Conservation (phyloP, 2,888 invertebrate species). For the Acronicta leporina region DNA sequence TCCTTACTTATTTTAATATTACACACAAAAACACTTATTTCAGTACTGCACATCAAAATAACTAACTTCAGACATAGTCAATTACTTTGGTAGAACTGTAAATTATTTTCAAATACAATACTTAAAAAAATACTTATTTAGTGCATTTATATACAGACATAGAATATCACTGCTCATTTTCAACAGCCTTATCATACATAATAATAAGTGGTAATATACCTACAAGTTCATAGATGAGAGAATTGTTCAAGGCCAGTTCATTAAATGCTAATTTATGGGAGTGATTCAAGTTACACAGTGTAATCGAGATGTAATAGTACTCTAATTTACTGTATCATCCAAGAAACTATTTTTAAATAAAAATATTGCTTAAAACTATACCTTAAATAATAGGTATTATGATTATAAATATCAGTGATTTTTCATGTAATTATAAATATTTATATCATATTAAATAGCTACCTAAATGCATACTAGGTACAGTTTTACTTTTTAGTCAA, state of each 20-base stretch:
- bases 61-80: no score
- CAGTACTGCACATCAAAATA: no score
- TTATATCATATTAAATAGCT: no score
- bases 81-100: no score
- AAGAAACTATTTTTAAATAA: slow-evolving; percentile 9
- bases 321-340: slow-evolving; percentile 19
- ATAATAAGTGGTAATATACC: slow-evolving; percentile 2
- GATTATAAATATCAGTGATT: slow-evolving; percentile 2
- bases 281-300: slow-evolving; percentile 25
- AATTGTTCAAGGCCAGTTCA: slow-evolving; percentile 38
- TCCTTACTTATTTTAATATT: no score
- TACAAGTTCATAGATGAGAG: neutral
- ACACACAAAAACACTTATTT: no score
- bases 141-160: neutral
- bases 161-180: slow-evolving; percentile 2
- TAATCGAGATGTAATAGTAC: slow-evolving; percentile 6
- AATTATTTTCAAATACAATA: no score
- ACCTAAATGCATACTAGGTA: no score
- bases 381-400: neutral
- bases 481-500: neutral
- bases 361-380: slow-evolving; percentile 5
- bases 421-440: neutral
- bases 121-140: neutral
- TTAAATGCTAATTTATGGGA: slow-evolving; percentile 18
- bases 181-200: slow-evolving; percentile 3